Evolutionary conservation across 2,888 invertebrate genomes (phyloP).

Genomic region (Arrhopalites spinosus): DNA sequence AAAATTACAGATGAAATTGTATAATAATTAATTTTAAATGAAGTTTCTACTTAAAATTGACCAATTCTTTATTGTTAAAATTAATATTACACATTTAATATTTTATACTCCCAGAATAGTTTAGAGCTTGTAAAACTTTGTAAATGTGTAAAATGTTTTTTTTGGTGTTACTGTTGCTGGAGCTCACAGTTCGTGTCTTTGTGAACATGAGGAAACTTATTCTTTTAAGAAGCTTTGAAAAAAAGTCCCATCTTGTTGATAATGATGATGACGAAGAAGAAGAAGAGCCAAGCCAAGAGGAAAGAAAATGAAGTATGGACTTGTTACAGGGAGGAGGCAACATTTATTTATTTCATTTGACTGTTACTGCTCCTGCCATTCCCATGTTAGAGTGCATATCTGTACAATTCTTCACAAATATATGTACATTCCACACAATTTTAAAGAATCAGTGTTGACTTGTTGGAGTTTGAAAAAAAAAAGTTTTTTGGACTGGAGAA

Average conservation of each 20-base stretch:
- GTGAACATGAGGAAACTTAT: not conserved
- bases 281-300: not conserved
- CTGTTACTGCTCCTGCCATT: not conserved
- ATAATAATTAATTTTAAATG: too few species aligned
- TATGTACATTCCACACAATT: not conserved
- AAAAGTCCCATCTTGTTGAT: not conserved
- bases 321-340: not conserved
- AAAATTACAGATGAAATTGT: too few species aligned
- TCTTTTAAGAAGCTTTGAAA: not conserved
- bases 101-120: too few species aligned
- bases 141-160: too few species aligned
- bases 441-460: not conserved
- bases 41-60: too few species aligned
- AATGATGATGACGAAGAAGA: not conserved
- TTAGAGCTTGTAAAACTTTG: too few species aligned
- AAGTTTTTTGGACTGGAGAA: not conserved
- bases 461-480: too few species aligned
- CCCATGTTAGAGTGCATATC: not conserved
- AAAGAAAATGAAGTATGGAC: slow-evolving; percentile 2
- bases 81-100: too few species aligned
- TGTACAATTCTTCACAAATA: too few species aligned
- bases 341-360: slow-evolving; percentile 10
- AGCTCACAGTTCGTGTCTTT: not conserved
- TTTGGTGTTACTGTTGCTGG: too few species aligned
- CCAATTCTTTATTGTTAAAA: too few species aligned